These are phyloP conservation scores for Phaonia tiefii DNA, from an alignment of 2,888 invertebrate species.

Conservation along the genomic window DNA sequence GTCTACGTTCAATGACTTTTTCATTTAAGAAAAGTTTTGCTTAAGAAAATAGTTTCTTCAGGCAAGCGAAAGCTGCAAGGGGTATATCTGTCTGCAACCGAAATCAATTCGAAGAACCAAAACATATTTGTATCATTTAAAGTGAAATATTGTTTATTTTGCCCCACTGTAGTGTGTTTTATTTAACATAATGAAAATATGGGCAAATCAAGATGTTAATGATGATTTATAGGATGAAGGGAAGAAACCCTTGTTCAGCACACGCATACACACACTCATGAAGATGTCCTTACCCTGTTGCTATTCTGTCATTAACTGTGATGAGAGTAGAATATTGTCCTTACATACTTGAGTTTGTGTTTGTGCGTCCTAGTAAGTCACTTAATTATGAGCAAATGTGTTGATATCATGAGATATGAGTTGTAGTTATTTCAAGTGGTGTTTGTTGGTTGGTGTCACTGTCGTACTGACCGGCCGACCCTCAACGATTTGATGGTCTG, in stretches of 20 bases:
- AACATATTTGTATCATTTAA: too few relatives aligned
- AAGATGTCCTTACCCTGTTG: background rate
- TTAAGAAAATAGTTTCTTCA: too few relatives aligned
- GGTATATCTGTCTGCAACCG: too few relatives aligned
- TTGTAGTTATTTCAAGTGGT: too few relatives aligned
- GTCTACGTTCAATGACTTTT: too few relatives aligned
- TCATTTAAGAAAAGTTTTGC: too few relatives aligned
- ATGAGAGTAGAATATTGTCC: background rate
- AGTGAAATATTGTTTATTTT: too few relatives aligned
- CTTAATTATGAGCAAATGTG: slow-evolving; percentile 61
- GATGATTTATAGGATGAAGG: slow-evolving; percentile 3
- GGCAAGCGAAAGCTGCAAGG: too few relatives aligned
- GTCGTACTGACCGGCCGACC: too few relatives aligned
- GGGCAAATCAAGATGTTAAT: slow-evolving; percentile 1
- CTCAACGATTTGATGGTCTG: background rate
- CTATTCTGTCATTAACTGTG: background rate
- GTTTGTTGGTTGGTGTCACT: background rate
- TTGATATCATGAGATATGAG: slow-evolving; percentile 46
- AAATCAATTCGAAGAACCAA: too few relatives aligned
- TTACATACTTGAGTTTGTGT: too few relatives aligned
- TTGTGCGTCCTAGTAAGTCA: background rate
- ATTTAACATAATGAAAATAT: background rate
- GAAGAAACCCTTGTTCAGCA: background rate
- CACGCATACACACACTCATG: too few relatives aligned
- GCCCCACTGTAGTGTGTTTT: background rate